Base-by-base conservation (phyloP, 2,113 vertebrate genomes). In the Felis chaus region DNA sequence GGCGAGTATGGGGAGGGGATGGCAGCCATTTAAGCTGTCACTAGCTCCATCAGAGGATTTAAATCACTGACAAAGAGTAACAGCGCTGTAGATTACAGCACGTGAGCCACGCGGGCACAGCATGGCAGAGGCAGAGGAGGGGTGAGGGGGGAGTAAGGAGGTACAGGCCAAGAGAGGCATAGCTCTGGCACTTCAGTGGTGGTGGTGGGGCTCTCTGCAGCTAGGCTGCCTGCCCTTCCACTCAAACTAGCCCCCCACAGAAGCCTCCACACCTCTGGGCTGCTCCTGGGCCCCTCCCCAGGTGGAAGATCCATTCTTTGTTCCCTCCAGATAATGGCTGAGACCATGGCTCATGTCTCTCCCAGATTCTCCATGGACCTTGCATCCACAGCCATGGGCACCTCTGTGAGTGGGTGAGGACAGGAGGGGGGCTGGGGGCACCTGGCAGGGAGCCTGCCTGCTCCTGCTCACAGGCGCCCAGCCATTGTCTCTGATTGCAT, bases 11-110 rank as follows among this genome's bases (percentile, higher is more conserved):
- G 94, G 98, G 97, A 98, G 98, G 98, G 97, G 98, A 98, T 96
- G 98, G 98, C 96, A 98, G 98, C 97, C 98, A 96, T 99, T 99
- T 98, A 98, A 98, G 98, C 98, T 98, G 99, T 99, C 98, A 99
- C 98, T 73, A 97, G 93, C 97, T 98, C 98, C 97, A 97, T 98
- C 98, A 97, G 98, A 97, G 95, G 98, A 98, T 98, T 99, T 98
- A 99, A 99, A 98, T 98, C 98, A 98, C 98, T 98, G 98, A 98
- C 98, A 99, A 95, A 76, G 98, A 98, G 98, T 98, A 98, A 98
- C 98, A 98, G 98, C 78, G 66, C 98, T 78, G 36, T 94, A 97
- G 98, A 98, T 97, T 98, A 97, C 96, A 96, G 94, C 29, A 96
- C 91, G 91, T 96, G 97, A 99, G 87, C 98, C 98, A 95, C 88